Percentiles rank a stretch among this genome's conserved stretches.
These are phyloP conservation scores for Sylvietta virens DNA, from an alignment of 2,113 vertebrate species.

Conservation along the genomic window DNA sequence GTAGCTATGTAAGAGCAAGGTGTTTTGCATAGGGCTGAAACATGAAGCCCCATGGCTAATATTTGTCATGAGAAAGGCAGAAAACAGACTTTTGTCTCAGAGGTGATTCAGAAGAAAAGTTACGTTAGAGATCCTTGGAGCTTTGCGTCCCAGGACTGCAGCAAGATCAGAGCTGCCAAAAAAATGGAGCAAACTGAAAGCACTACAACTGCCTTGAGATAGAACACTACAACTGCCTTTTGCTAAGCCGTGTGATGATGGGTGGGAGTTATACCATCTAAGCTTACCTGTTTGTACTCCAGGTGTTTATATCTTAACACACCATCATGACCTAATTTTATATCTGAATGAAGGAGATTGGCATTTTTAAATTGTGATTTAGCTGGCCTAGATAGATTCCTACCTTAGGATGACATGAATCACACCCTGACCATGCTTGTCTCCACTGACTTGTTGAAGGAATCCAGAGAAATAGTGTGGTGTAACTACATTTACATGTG, in stretches of 20 bases:
- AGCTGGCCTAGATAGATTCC: not conserved
- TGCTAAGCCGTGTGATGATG: not conserved
- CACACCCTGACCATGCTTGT: not conserved
- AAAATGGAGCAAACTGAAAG: not conserved
- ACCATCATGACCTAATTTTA: not conserved
- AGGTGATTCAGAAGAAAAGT: constrained; percentile 1
- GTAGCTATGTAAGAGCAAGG: not conserved
- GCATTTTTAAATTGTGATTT: not conserved
- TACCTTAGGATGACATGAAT: not conserved
- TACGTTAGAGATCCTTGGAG: not conserved
- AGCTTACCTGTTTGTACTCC: not conserved
- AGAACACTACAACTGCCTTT: not conserved
- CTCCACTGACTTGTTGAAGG: not conserved
- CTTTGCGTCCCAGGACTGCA: not conserved
- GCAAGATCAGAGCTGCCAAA: not conserved
- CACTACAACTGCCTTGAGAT: not conserved
- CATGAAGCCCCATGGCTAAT: constrained; percentile 1
- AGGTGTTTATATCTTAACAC: not conserved
- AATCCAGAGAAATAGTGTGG: not conserved
- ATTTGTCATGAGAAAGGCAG: constrained; percentile 15
- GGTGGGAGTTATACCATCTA: not conserved
- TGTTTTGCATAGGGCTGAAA: constrained; percentile 7
- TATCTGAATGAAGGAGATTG: not conserved
- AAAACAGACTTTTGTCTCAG: constrained; percentile 6
- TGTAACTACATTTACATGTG: not conserved